phyloP scores from a whole-genome alignment of 2,797 vertebrate species.

The Phaenicophaeus curvirostris region DNA sequence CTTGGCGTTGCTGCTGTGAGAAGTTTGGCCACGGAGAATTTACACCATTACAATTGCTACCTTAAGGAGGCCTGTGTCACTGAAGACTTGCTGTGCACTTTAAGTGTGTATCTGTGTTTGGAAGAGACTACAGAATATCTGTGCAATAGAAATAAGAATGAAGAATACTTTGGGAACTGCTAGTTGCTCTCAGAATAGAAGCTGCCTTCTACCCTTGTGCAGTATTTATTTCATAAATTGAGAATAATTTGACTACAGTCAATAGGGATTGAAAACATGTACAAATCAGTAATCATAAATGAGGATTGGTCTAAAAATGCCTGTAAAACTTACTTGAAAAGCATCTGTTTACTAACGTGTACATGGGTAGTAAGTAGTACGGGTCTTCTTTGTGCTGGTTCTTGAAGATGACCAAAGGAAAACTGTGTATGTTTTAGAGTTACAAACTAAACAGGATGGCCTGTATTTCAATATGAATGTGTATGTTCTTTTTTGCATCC shows the following conservation, averaged over 20 bases:
- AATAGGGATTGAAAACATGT: not conserved
- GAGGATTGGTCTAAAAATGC: not conserved
- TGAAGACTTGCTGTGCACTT: not conserved
- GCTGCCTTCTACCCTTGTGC: not conserved
- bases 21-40: not conserved
- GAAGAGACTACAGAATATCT: not conserved
- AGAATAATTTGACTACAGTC: not conserved
- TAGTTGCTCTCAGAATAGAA: not conserved
- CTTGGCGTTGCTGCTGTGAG: conserved; percentile 3
- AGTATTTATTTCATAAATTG: not conserved
- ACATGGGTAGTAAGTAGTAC: too few species aligned
- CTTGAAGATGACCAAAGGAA: not conserved
- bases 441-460: not conserved
- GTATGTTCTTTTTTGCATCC: not conserved
- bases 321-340: not conserved
- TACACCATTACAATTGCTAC: not conserved
- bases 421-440: not conserved
- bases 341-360: not conserved
- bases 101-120: not conserved
- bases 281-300: not conserved
- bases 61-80: not conserved
- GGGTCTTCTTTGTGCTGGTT: rapidly evolving
- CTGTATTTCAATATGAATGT: not conserved
- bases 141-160: not conserved
- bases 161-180: not conserved